Evolutionary conservation across 2,797 vertebrate species (phyloP).

Genomic region (Tapera naevia): DNA sequence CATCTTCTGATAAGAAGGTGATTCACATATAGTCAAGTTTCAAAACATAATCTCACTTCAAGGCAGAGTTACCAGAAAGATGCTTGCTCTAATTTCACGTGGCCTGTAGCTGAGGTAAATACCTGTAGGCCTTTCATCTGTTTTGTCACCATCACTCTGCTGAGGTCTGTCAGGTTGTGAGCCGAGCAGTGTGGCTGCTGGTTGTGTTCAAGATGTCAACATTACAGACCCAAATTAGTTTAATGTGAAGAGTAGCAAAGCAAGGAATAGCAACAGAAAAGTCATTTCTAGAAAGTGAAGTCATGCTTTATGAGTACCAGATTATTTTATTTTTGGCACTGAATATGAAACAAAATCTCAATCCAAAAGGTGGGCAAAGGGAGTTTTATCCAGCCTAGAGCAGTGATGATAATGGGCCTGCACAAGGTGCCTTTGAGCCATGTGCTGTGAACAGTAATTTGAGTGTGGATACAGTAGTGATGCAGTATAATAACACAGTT

Average conservation of each 20-base stretch:
- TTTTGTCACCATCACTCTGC: background rate
- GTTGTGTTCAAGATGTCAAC: background rate
- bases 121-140: background rate
- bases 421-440: background rate
- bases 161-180: background rate
- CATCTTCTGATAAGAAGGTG: background rate
- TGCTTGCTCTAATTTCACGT: background rate
- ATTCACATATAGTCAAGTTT: background rate
- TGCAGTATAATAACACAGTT: rapidly evolving
- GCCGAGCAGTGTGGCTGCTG: background rate
- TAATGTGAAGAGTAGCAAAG: background rate
- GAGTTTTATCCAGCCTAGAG: background rate
- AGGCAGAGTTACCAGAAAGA: background rate
- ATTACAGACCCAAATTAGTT: background rate
- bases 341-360: background rate
- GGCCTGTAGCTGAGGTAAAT: background rate
- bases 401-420: background rate
- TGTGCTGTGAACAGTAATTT: background rate
- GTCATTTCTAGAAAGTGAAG: background rate
- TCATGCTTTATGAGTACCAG: background rate
- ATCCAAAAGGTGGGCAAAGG: background rate
- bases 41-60: background rate
- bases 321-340: background rate
- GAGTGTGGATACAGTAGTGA: background rate
- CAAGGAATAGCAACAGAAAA: background rate